Evolutionary conservation across 2,888 invertebrate genomes (phyloP), one percentile per base, ranked within the genome.

Genomic region (Tetheella fluctuosa): DNA sequence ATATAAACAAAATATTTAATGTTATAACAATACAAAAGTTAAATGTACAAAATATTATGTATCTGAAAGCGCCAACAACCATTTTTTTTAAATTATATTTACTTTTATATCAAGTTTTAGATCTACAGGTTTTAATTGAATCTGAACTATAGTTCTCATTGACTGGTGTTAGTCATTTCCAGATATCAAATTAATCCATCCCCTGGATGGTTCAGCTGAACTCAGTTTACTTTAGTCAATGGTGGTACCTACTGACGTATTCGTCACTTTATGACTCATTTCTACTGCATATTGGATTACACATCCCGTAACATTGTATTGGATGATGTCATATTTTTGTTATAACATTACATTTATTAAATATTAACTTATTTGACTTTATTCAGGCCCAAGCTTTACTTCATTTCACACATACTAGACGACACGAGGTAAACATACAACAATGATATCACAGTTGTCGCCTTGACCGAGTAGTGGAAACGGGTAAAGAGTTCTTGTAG

Each of bases 271-370:
- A 64, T 88, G 89, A 88, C 64, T 88, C 88, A 89, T 70, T 75
- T 66, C 66, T 73, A 67, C 69, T 83, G 78, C 81, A 77, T 81
- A 80, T 85, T 80, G 84, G 74, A 81, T 89, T 87, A 86, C 88
- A 78, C 83, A 85, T 78, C 79, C 77, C 71, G 74, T 69, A 73
- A 69, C 73, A 69, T 70, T 68, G 74, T 68, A 73, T 64, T 59
- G 65, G 71, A 74, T 86, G 85, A 84, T 82, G 79, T 87, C 86
- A 86, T 82, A 13, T 73, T 62, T 60, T 64, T 54, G 59, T n/a
- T 17, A n/a, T 17, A 42, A n/a, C n/a, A n/a, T n/a, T n/a, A n/a
- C n/a, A n/a, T n/a, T n/a, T n/a, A n/a, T n/a, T n/a, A n/a, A n/a
- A n/a, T n/a, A n/a, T n/a, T n/a, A n/a, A n/a, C n/a, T n/a, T n/a